phyloP scores from a whole-genome alignment of 2,888 invertebrate species.

The Gymnosoma rotundatum region DNA sequence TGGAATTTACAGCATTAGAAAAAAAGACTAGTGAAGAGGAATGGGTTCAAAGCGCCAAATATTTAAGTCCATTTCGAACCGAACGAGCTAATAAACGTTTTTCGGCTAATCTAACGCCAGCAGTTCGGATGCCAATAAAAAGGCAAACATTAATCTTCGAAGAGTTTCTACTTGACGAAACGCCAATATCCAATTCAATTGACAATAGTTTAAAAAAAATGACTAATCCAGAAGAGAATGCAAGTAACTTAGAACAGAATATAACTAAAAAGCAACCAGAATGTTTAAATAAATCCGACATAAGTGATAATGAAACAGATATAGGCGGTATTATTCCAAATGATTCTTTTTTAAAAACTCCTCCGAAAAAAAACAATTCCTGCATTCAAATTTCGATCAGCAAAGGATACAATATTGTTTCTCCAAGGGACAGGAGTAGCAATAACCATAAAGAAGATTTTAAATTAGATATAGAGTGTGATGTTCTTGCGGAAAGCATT shows the following conservation, averaged over 20 bases:
- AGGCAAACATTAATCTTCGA: constrained; percentile 69
- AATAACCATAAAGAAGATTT: not conserved
- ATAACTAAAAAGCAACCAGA: not conserved
- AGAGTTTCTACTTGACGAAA: constrained; percentile 56
- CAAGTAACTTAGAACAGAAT: not conserved
- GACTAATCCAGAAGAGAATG: not conserved
- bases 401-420: constrained; percentile 61
- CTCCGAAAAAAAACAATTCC: constrained; percentile 30
- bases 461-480: constrained; percentile 1
- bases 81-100: constrained; percentile 55
- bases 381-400: constrained; percentile 51
- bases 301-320: not conserved
- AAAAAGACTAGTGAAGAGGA: constrained; percentile 1
- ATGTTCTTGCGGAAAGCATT: constrained; percentile 39
- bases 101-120: constrained; percentile 74
- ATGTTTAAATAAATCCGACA: constrained; percentile 1
- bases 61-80: constrained; percentile 3
- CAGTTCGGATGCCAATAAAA: constrained; percentile 75
- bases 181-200: not conserved
- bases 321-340: constrained; percentile 11
- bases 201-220: not conserved
- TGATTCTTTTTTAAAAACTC: constrained; percentile 23
- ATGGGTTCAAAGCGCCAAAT: not conserved
- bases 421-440: not conserved
- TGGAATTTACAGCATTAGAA: constrained; percentile 54